Conservation (phyloP, 2,888 invertebrate genomes). For the Idaea dimidiata region DNA sequence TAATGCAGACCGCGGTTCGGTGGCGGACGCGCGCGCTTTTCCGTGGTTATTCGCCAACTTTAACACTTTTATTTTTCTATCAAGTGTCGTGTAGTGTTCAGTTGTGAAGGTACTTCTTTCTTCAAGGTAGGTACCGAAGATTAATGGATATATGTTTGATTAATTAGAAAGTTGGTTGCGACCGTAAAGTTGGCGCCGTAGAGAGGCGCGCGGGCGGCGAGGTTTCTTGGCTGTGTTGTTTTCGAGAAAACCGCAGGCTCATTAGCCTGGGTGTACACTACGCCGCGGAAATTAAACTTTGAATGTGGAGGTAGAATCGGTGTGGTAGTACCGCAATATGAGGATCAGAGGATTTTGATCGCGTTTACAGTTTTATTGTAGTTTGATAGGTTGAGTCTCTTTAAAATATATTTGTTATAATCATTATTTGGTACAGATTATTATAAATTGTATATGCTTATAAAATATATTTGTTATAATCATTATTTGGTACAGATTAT, state of each 20-base stretch:
- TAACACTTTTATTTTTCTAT: constrained; percentile 39
- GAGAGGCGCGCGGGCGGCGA: constrained; percentile 41
- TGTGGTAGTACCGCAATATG: constrained; percentile 57
- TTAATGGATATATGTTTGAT: constrained; percentile 29
- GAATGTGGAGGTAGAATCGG: constrained; percentile 57
- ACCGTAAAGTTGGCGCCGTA: constrained; percentile 49
- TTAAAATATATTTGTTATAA: neutral
- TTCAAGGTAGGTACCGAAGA: constrained; percentile 8
- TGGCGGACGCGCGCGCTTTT: constrained; percentile 76
- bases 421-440: too few relatives aligned
- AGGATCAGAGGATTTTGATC: constrained; percentile 42
- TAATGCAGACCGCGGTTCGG: constrained; percentile 80
- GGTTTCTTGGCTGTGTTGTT: constrained; percentile 61
- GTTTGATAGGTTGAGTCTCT: constrained; percentile 34
- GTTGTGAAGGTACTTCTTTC: constrained; percentile 31
- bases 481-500: too few relatives aligned
- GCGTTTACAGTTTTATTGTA: constrained; percentile 2
- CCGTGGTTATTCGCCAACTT: constrained; percentile 66
- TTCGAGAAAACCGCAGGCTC: constrained; percentile 73
- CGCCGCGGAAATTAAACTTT: constrained; percentile 67
- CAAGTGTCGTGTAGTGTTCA: constrained; percentile 18
- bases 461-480: neutral
- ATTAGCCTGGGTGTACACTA: constrained; percentile 74
- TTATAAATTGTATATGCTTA: too few relatives aligned
- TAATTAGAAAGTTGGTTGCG: constrained; percentile 69